Conservation (phyloP, 2,797 vertebrate genomes). For the Pagetopsis macropterus region DNA sequence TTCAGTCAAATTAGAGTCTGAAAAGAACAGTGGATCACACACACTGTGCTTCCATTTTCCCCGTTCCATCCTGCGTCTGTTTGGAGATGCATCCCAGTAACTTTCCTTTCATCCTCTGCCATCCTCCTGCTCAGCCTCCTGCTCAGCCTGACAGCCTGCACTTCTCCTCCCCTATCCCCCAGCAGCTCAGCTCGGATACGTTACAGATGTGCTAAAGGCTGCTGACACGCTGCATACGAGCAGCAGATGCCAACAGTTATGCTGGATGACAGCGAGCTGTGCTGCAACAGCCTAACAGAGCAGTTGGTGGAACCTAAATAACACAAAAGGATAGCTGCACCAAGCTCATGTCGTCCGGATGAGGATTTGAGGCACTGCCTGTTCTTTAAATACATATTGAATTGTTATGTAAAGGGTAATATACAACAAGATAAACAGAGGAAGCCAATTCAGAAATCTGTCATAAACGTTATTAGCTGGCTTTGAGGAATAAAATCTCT, state of each 20-base stretch:
- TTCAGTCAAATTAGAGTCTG: slow-evolving; percentile 33
- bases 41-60: slow-evolving; percentile 8
- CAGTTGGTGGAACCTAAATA: slow-evolving; percentile 1
- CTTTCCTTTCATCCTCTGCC: slow-evolving; percentile 59
- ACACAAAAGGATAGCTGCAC: not conserved
- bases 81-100: slow-evolving; percentile 38
- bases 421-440: too few relatives aligned
- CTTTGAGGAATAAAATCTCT: too few relatives aligned
- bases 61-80: slow-evolving; percentile 9
- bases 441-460: not conserved
- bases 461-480: too few relatives aligned
- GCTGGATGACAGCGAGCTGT: slow-evolving; percentile 23
- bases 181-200: slow-evolving; percentile 38
- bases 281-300: not conserved
- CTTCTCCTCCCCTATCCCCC: slow-evolving; percentile 21
- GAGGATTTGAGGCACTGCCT: not conserved
- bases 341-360: not conserved
- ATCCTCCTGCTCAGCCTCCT: slow-evolving; percentile 36
- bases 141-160: slow-evolving; percentile 21
- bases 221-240: slow-evolving; percentile 19
- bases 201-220: slow-evolving; percentile 38
- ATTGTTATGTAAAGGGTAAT: not conserved
- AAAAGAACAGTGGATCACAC: not conserved
- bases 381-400: not conserved
- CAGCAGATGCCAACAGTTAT: slow-evolving; percentile 41